Evolutionary conservation across 1,140 invertebrate species (phyloP), one percentile per base, ranked within the genome.

Genomic region (Drosophila azteca): DNA sequence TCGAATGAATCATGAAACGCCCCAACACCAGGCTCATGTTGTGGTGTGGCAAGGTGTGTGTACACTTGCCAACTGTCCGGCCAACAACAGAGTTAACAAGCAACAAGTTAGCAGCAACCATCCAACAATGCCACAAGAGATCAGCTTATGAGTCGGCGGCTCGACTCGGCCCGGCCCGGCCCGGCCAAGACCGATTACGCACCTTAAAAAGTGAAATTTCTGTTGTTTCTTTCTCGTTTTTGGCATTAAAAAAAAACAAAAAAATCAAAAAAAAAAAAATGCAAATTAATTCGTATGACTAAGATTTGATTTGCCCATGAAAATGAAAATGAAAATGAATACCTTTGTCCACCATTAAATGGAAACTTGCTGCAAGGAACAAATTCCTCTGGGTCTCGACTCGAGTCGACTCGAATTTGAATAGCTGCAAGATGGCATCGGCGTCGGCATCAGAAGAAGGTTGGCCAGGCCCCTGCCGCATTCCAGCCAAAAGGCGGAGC

Each of bases 201-300:
- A 87, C 84, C 83, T 87, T 88, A 83, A 87, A 87, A 87, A 87
- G 83, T 87, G 83, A 87, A 87, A 87, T 77, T 87, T 85, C 68
- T 78, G 65, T 65, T 85, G 64, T 88, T 85, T 65, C 65, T 77
- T 81, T 69, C 43, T 82, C 53, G 53, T 53, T 67, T 74, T 74
- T 26, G 62, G 48, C 62, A 67, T 26, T 58, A 63, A 72, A 31
- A 31, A 31, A 8, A 7, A 29, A 7, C 7, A 0, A 29, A 3
- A 29, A 7, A 31, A n/a, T n/a, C n/a, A n/a, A 0, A 8, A 29
- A 29, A 7, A 31, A 35, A 3, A 48, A 72, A 73, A 74, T 74
- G 75, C 79, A 71, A 70, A 83, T 69, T 67, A 60, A 61, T 76
- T 29, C 20, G 29, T 44, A 61, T 76, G 72, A 76, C 72, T 68